Evolutionary conservation across 2,888 invertebrate species (phyloP).

Genomic region (Trypoxylon attenuatum): DNA sequence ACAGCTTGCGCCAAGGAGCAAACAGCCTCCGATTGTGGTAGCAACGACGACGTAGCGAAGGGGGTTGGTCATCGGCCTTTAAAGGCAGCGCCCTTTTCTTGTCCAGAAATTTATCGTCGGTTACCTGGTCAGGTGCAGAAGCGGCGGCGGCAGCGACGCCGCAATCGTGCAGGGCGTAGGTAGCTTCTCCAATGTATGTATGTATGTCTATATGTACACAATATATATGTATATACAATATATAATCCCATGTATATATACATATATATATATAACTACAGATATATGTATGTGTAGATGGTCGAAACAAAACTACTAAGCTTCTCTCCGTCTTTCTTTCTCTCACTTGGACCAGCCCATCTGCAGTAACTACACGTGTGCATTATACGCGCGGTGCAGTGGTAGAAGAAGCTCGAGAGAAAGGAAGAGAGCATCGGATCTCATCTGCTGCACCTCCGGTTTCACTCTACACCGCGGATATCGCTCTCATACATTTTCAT

Average conservation of each 20-base stretch:
- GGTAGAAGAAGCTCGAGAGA: conserved; percentile 22
- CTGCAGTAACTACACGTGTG: conserved; percentile 55
- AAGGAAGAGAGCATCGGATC: conserved; percentile 46
- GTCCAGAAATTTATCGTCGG: conserved; percentile 38
- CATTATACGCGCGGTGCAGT: conserved; percentile 52
- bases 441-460: conserved; percentile 37
- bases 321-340: conserved; percentile 10
- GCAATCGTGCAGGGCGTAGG: conserved; percentile 26
- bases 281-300: background rate
- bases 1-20: too few relatives aligned
- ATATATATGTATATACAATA: background rate
- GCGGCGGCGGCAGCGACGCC: conserved; percentile 12
- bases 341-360: conserved; percentile 33
- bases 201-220: background rate
- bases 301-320: conserved; percentile 34
- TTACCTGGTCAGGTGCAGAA: conserved; percentile 33
- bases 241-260: conserved; percentile 3
- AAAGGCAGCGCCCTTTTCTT: conserved; percentile 33
- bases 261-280: background rate
- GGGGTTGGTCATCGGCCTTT: conserved; percentile 24
- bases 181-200: conserved; percentile 11
- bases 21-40: too few relatives aligned
- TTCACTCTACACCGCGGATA: conserved; percentile 34
- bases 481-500: conserved; percentile 54
- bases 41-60: too few relatives aligned